Conservation (phyloP, 2,113 vertebrate genomes). For the Lanius ludovicianus region DNA sequence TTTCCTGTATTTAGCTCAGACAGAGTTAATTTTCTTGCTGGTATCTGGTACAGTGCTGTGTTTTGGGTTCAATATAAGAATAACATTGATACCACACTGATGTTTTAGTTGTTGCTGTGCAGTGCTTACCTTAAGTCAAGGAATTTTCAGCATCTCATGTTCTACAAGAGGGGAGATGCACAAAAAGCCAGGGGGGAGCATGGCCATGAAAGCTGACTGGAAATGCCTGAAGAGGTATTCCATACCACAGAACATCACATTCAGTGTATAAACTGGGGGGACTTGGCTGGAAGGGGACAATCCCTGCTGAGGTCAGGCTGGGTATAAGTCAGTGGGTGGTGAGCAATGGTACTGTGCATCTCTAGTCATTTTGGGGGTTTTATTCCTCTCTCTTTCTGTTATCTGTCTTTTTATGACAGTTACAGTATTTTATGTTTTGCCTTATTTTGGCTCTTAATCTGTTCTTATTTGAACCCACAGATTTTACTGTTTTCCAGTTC, state of each 20-base stretch:
- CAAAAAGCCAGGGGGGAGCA: not conserved
- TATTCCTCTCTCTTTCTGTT: not conserved
- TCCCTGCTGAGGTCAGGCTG: not conserved
- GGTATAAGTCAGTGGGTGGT: not conserved
- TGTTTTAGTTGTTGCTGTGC: not conserved
- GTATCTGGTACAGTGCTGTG: not conserved
- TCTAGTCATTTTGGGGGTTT: not conserved
- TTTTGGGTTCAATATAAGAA: not conserved
- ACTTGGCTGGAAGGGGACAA: not conserved
- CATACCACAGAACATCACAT: rapidly evolving
- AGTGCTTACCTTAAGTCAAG: not conserved
- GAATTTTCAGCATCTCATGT: not conserved
- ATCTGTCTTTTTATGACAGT: not conserved
- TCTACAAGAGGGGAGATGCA: not conserved
- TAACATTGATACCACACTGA: not conserved
- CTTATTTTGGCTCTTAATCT: not conserved
- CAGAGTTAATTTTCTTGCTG: not conserved
- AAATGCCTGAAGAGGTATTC: not conserved
- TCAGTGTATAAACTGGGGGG: not conserved
- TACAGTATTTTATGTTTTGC: not conserved
- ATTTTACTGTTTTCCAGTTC: not conserved
- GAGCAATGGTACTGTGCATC: not conserved
- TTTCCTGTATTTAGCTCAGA: not conserved
- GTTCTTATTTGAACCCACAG: not conserved
- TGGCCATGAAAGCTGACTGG: not conserved